phyloP scores from a whole-genome alignment of 1,140 invertebrate species.

The Andricus grossulariae region DNA sequence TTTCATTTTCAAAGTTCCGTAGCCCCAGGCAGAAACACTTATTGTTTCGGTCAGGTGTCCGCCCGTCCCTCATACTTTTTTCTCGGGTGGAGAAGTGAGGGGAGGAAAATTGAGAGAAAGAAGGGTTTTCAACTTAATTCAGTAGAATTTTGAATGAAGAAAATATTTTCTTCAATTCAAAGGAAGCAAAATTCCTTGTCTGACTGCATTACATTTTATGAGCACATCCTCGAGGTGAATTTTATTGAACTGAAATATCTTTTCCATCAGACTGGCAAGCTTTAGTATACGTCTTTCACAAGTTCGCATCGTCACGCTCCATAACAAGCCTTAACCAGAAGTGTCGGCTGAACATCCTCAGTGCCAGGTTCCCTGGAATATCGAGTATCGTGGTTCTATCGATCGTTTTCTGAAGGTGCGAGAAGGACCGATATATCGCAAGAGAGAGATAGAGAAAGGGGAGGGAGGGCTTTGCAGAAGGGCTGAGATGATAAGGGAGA shows the following conservation, averaged over 20 bases:
- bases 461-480: no score
- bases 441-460: no score
- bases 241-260: neutral
- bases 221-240: neutral
- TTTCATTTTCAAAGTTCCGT: no score
- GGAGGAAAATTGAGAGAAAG: no score
- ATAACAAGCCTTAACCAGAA: constrained; percentile 17
- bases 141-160: neutral
- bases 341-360: neutral
- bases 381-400: constrained; percentile 6
- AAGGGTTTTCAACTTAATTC: no score
- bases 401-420: neutral
- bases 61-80: no score
- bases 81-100: no score
- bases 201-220: neutral
- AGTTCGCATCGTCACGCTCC: constrained; percentile 11
- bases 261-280: neutral
- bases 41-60: no score
- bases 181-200: no score
- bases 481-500: no score
- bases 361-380: constrained; percentile 6
- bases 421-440: no score
- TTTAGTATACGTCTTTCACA: neutral
- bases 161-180: neutral
- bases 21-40: no score